Percentiles rank a stretch among this genome's conserved stretches.
These are phyloP conservation scores for Columba livia DNA, from an alignment of 2,113 vertebrate species.

Conservation along the genomic window DNA sequence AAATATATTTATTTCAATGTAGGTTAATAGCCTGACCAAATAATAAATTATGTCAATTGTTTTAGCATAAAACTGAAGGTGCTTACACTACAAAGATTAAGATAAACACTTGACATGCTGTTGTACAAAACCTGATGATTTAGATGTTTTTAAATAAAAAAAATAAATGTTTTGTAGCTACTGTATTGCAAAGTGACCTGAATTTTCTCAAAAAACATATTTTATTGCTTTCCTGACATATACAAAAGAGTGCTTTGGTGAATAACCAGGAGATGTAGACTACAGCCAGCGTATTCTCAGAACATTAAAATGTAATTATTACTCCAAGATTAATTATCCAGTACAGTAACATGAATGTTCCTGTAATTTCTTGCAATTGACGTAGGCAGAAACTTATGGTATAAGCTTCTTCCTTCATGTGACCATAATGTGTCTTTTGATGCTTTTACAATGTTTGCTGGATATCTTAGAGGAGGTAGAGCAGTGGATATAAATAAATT, in stretches of 20 bases:
- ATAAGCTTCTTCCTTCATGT: neutral
- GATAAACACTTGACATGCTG: slow-evolving; percentile 35
- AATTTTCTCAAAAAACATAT: slow-evolving; percentile 22
- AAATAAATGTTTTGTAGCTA: slow-evolving; percentile 60
- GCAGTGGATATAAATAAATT: neutral
- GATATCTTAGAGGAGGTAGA: neutral
- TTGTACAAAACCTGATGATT: slow-evolving; percentile 63
- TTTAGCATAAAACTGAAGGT: slow-evolving; percentile 51
- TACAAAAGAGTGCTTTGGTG: neutral
- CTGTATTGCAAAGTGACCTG: slow-evolving; percentile 10
- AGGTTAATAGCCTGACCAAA: slow-evolving; percentile 31
- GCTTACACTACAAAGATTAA: slow-evolving; percentile 51
- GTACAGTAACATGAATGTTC: neutral
- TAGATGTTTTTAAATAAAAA: slow-evolving; percentile 69
- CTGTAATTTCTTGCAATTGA: neutral
- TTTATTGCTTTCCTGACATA: neutral
- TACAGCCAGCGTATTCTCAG: neutral
- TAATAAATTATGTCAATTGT: slow-evolving; percentile 57
- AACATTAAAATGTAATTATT: neutral
- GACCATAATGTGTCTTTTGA: neutral
- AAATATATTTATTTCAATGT: slow-evolving; percentile 66
- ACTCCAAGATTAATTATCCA: neutral
- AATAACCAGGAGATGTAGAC: neutral
- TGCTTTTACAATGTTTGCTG: neutral
- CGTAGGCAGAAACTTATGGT: neutral